These are phyloP conservation scores for Buteo buteo DNA, from an alignment of 2,113 vertebrate genomes.

Conservation along the genomic window DNA sequence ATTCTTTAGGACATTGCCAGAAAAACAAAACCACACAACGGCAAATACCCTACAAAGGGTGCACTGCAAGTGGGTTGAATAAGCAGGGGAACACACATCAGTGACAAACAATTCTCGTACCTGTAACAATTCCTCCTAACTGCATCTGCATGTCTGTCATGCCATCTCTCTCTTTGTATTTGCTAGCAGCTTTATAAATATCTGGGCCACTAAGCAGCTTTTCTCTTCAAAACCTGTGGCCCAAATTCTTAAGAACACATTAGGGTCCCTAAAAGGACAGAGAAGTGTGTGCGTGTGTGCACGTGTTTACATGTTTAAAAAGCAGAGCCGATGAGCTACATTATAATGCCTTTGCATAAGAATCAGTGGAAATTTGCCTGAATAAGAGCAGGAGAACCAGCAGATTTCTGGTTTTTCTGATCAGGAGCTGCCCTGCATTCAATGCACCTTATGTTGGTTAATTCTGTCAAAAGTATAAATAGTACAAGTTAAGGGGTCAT, in stretches of 20 bases:
- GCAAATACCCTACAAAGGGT: not conserved
- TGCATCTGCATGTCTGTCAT: not conserved
- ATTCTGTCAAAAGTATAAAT: not conserved
- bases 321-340: not conserved
- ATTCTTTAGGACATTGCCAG: not conserved
- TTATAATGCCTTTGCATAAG: not conserved
- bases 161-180: not conserved
- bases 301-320: not conserved
- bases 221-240: conserved; percentile 23
- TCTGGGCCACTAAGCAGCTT: conserved; percentile 58
- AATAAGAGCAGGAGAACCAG: not conserved
- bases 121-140: not conserved
- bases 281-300: not conserved
- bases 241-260: conserved; percentile 10
- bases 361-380: not conserved
- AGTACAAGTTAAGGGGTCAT: not conserved
- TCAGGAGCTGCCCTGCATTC: not conserved
- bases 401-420: not conserved
- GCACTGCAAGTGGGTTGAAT: not conserved
- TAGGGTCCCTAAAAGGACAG: not conserved
- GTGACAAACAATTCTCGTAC: not conserved
- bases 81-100: not conserved
- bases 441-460: not conserved
- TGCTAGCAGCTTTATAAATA: conserved; percentile 14
- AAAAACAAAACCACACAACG: not conserved